These are phyloP conservation scores for Mechanitis messenoides DNA, from an alignment of 2,888 invertebrate species.

Conservation along the genomic window DNA sequence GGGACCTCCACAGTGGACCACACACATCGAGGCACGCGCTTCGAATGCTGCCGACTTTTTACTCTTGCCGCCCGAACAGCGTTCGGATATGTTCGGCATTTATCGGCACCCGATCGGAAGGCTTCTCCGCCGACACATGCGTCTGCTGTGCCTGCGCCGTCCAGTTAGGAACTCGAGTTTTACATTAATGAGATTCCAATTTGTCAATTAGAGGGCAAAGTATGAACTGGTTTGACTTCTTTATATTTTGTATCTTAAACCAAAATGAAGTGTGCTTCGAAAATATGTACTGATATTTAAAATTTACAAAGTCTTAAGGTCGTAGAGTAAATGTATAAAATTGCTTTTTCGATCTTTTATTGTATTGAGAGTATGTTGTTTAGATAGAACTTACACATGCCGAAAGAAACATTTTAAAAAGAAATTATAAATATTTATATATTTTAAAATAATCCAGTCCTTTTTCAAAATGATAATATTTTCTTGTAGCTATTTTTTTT, in stretches of 20 bases:
- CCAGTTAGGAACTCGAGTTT: conserved; percentile 73
- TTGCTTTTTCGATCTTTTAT: too few species aligned
- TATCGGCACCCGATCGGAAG: conserved; percentile 64
- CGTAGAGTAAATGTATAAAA: background rate
- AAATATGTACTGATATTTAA: background rate
- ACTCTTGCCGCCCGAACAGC: conserved; percentile 53
- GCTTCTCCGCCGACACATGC: conserved; percentile 50
- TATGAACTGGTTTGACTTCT: conserved; percentile 71
- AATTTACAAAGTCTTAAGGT: background rate
- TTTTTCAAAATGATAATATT: too few species aligned
- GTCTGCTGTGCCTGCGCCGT: conserved; percentile 49
- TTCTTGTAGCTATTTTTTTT: too few species aligned
- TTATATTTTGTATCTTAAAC: conserved; percentile 61
- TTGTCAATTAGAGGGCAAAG: conserved; percentile 81
- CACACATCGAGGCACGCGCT: conserved; percentile 87
- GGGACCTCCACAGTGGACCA: conserved; percentile 79
- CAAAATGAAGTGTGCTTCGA: background rate
- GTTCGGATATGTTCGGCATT: conserved; percentile 61
- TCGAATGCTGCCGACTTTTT: conserved; percentile 77
- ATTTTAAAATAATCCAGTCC: too few species aligned
- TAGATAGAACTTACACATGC: too few species aligned
- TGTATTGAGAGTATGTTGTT: too few species aligned
- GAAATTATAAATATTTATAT: too few species aligned
- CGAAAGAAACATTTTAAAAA: too few species aligned
- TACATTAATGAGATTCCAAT: conserved; percentile 83